Conservation (phyloP, 2,888 invertebrate genomes). For the Drosophila lutescens region DNA sequence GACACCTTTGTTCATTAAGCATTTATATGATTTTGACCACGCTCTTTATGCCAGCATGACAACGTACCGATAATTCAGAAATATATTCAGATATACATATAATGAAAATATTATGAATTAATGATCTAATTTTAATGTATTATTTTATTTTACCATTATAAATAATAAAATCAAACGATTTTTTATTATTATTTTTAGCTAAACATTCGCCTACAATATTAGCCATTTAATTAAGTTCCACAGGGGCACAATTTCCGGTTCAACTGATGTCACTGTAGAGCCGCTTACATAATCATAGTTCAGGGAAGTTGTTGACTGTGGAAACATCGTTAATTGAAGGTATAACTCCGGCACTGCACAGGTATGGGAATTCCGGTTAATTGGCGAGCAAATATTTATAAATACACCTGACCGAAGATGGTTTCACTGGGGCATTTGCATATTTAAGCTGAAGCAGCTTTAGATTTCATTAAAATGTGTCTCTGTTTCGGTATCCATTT, state of each 20-base stretch:
- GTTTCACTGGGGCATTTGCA: conserved; percentile 18
- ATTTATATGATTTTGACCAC: conserved; percentile 23
- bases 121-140: too few species aligned
- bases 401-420: conserved; percentile 14
- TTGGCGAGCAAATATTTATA: conserved; percentile 34
- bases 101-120: too few species aligned
- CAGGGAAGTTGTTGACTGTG: conserved; percentile 23
- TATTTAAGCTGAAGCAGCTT: conserved; percentile 13
- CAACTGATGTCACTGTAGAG: conserved; percentile 14
- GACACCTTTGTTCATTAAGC: conserved; percentile 24
- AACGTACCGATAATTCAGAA: background rate
- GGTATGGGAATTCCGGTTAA: conserved; percentile 1
- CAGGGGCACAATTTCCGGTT: background rate
- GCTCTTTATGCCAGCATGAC: background rate
- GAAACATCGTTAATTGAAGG: conserved; percentile 33
- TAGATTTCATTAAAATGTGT: background rate
- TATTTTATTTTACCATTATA: too few species aligned
- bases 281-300: conserved; percentile 33
- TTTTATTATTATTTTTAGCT: too few species aligned
- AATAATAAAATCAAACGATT: too few species aligned
- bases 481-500: background rate
- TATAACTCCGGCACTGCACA: background rate
- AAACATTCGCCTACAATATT: background rate
- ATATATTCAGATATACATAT: too few species aligned
- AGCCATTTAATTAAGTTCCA: background rate